These are phyloP conservation scores for Leptopilina drosophilae DNA, from an alignment of 2,888 invertebrate species.

Conservation along the genomic window DNA sequence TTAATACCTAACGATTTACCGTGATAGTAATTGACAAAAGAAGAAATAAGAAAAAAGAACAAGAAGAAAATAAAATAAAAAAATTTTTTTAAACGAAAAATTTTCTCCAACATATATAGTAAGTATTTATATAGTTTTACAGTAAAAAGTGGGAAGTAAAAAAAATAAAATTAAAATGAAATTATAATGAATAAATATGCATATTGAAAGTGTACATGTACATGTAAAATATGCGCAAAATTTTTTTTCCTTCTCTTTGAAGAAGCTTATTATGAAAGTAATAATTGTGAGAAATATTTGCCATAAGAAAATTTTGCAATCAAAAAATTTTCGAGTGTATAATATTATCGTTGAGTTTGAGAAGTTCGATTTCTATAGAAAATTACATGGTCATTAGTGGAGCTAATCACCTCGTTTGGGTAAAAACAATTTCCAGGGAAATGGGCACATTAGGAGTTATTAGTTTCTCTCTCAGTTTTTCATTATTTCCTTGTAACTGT, in stretches of 20 bases:
- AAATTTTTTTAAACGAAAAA: not conserved
- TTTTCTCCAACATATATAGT: not conserved
- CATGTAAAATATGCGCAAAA: too few species aligned
- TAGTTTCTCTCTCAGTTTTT: slow-evolving; percentile 10
- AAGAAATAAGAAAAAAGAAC: too few species aligned
- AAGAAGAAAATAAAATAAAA: too few species aligned
- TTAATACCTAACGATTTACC: too few species aligned
- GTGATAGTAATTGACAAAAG: too few species aligned
- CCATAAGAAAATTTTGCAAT: slow-evolving; percentile 18
- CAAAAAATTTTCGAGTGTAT: slow-evolving; percentile 2
- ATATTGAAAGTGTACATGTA: not conserved
- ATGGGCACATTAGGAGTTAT: slow-evolving; percentile 2
- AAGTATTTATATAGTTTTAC: too few species aligned
- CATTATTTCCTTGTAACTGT: slow-evolving; percentile 18
- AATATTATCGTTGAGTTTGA: not conserved
- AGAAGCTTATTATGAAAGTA: slow-evolving; percentile 14
- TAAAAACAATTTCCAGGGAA: slow-evolving; percentile 17
- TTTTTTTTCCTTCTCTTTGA: not conserved
- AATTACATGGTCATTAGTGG: slow-evolving; percentile 19
- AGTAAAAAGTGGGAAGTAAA: too few species aligned
- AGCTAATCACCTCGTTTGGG: slow-evolving; percentile 17
- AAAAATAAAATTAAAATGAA: not conserved
- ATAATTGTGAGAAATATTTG: slow-evolving; percentile 4
- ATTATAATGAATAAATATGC: not conserved
- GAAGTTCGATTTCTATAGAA: slow-evolving; percentile 15